phyloP scores from a whole-genome alignment of 2,113 vertebrate genomes.

The Stegastes partitus region DNA sequence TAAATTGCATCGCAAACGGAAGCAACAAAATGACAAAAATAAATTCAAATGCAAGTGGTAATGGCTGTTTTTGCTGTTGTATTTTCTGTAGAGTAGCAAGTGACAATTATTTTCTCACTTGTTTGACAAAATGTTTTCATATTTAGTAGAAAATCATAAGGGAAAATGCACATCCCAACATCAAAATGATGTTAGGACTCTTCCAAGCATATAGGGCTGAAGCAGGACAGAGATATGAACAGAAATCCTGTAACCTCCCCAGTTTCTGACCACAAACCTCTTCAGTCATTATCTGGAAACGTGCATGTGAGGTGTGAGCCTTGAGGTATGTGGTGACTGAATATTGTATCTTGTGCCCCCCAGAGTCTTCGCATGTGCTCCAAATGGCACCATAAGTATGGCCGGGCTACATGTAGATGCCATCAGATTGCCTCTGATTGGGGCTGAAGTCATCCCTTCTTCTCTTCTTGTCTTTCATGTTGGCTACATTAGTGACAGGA shows the following conservation, averaged over 20 bases:
- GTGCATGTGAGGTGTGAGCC: neutral
- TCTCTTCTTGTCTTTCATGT: conserved; percentile 78
- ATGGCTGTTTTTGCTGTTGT: neutral
- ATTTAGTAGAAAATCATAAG: neutral
- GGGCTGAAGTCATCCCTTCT: conserved; percentile 65
- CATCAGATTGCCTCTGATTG: conserved; percentile 63
- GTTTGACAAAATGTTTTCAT: neutral
- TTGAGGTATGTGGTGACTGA: conserved; percentile 16
- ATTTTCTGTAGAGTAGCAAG: neutral
- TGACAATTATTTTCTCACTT: neutral
- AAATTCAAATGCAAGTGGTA: neutral
- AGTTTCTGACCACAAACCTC: neutral
- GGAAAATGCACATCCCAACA: conserved; percentile 17
- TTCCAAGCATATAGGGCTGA: conserved; percentile 2
- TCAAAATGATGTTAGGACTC: too few relatives aligned
- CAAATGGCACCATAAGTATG: conserved; percentile 50
- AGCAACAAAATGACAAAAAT: neutral
- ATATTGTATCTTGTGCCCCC: neutral
- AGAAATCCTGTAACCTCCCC: conserved; percentile 25
- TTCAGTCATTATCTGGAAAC: conserved; percentile 13
- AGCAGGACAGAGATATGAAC: conserved; percentile 33
- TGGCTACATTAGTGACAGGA: conserved; percentile 80
- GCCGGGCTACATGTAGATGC: conserved; percentile 56
- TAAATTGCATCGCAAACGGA: neutral
- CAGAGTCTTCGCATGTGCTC: conserved; percentile 24